Base-by-base conservation (phyloP, 2,888 invertebrate species). In the Patella ulyssiponensis region DNA sequence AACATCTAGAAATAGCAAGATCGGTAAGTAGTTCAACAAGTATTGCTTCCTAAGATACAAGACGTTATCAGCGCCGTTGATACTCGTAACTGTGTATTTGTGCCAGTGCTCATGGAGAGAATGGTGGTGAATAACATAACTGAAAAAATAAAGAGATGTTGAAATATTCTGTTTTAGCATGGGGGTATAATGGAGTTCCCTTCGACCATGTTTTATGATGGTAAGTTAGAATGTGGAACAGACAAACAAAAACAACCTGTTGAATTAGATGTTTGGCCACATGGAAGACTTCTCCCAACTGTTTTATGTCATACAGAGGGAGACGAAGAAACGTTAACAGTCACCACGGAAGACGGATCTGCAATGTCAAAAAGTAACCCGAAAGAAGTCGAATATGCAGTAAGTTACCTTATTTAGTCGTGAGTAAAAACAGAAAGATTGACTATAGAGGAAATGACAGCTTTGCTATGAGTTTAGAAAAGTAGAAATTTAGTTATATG, bases 131-230 rank as follows among this genome's bases (percentile, higher is more conserved):
- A 17, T 69, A 23, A 27, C 7, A 73, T 4, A 51, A 17, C 17
- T 44, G 17, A n/a, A 17, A 54, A 56, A 56, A 20, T 20, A 54
- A 56, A 15, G 3, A n/a, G 3, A 11, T n/a, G 17, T 12, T 74
- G 15, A 56, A 11, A 3, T 23, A 56, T 74, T 17, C 9, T 5
- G 44, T 91, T 91, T 27, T 92, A 96, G 94, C 95, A 96, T 85
- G 93, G 94, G 3, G 94, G 94, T 76, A 96, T 97, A 83, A 94
- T 95, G 2, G 92, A 93, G 78, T 97, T 95, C 93, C 96, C 97
- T 1, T 96, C 95, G 90, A 91, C 93, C 64, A 93, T 93, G 69
- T 95, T 95, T 92, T 96, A 96, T 89, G 92, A 91, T 71, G 93
- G 93, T 23, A 91, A 89, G 80, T 90, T 95, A 74, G 86, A 83